Evolutionary conservation across 2,113 vertebrate genomes (phyloP), one percentile per base, ranked within the genome.

Genomic region (Jaculus jaculus): DNA sequence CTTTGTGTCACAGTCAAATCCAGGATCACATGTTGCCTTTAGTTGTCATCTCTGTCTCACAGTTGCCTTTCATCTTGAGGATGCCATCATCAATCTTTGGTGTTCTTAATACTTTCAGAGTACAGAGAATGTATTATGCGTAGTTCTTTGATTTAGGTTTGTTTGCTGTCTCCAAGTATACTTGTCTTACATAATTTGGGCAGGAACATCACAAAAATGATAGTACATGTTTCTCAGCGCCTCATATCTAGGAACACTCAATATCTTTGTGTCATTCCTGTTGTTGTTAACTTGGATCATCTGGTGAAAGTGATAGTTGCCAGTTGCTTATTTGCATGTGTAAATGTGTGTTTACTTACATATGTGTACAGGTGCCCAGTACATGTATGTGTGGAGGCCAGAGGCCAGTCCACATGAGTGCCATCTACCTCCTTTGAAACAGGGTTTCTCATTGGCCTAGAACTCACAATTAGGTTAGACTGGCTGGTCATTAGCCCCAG

Each of bases 101-200:
- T 66, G 79, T 58, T 94, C 65, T 74, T 85, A 71, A 58, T 84
- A 42, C 28, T 89, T 94, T 72, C 34, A 69, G 26, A 80, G 34
- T 42, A 7, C 24, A 90, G 42, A 21, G 24, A 34, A 13, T 79
- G 61, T 60, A 34, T 74, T 5, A 69, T 54, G 10, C 20, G 2
- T 17, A 24, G 69, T 61, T 11, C 30, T 75, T 88, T 77, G 34
- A 23, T 75, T 75, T 87, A 51, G 60, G 37, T 71, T 87, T 60
- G 26, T 94, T 94, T 80, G 23, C 61, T n/a, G 10, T 84, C 92
- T 42, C 47, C 63, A 74, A 34, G 79, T 42, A 74, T 11, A 5
- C 23, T 39, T 71, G 17, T n/a, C 17, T 78, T 54, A 30, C 13
- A 26, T 58, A 69, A 84, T 75, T 92, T 3, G 34, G 47, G 24